A percentile compares a stretch with the other conserved stretches of the same genome.
Conservation (phyloP, 2,113 vertebrate species). For the Lethenteron camtschaticum region DNA sequence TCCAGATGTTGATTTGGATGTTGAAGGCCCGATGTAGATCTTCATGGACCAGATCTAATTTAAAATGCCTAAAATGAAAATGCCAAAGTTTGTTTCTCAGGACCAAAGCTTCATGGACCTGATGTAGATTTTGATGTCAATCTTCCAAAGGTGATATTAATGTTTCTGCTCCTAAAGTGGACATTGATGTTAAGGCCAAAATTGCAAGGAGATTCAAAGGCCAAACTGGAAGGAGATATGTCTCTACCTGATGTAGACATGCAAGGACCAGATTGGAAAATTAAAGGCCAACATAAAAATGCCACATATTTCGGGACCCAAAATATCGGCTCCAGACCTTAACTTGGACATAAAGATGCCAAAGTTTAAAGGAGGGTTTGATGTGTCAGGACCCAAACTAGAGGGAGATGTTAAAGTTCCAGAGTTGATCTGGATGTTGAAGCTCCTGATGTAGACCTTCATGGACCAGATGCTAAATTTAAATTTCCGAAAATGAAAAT, state of each 20-base stretch:
- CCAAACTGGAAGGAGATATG: constrained; percentile 3
- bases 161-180: constrained; percentile 6
- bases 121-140: too few relatives aligned
- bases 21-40: too few relatives aligned
- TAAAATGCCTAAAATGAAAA: too few relatives aligned
- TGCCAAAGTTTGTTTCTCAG: too few relatives aligned
- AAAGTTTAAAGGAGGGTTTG: not conserved
- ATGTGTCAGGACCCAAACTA: not conserved
- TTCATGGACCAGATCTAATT: too few relatives aligned
- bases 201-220: constrained; percentile 7
- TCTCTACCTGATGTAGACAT: not conserved
- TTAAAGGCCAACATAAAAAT: not conserved
- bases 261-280: not conserved
- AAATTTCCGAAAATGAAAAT: constrained; percentile 41
- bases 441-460: constrained; percentile 16
- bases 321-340: not conserved
- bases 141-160: constrained; percentile 7
- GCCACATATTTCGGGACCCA: not conserved
- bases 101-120: too few relatives aligned
- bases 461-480: constrained; percentile 15
- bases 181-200: constrained; percentile 10
- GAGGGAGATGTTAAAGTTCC: constrained; percentile 8
- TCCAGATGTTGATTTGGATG: too few relatives aligned
- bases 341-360: not conserved
- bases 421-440: constrained; percentile 14